phyloP scores from a whole-genome alignment of 2,797 vertebrate species.

The Chelon auratus region DNA sequence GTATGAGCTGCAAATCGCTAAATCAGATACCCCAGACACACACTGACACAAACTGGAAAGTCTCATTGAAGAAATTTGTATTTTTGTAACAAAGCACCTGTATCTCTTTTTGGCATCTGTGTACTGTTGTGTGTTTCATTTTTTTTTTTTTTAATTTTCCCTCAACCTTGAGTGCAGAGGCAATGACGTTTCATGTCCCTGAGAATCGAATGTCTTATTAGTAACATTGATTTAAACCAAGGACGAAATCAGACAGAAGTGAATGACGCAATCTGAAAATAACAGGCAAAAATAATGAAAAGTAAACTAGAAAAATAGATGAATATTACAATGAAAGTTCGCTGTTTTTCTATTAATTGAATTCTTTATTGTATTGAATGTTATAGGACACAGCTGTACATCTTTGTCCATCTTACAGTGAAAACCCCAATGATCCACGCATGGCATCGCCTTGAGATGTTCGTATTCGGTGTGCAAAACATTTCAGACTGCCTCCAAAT shows the following conservation, averaged over 20 bases:
- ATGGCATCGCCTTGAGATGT: not conserved
- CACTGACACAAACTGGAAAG: not conserved
- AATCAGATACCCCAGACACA: not conserved
- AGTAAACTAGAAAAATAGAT: too few species aligned
- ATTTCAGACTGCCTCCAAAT: slow-evolving; percentile 1
- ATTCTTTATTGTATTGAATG: not conserved
- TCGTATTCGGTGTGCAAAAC: slow-evolving; percentile 22
- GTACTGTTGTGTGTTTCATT: too few species aligned
- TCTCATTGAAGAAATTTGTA: not conserved
- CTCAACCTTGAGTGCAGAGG: not conserved
- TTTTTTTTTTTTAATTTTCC: not conserved
- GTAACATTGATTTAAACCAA: not conserved
- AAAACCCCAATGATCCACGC: not conserved
- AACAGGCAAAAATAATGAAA: not conserved
- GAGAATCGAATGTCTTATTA: not conserved
- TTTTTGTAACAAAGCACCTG: not conserved
- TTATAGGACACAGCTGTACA: not conserved
- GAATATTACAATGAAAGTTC: not conserved
- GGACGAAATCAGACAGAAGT: not conserved
- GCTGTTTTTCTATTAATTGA: not conserved
- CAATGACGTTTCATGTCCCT: not conserved
- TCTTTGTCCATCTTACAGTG: not conserved
- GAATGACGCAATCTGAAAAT: not conserved
- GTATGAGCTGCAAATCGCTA: not conserved
- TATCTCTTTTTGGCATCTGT: not conserved